phyloP scores from a whole-genome alignment of 2,113 vertebrate species.

The Siphamia tubifer region DNA sequence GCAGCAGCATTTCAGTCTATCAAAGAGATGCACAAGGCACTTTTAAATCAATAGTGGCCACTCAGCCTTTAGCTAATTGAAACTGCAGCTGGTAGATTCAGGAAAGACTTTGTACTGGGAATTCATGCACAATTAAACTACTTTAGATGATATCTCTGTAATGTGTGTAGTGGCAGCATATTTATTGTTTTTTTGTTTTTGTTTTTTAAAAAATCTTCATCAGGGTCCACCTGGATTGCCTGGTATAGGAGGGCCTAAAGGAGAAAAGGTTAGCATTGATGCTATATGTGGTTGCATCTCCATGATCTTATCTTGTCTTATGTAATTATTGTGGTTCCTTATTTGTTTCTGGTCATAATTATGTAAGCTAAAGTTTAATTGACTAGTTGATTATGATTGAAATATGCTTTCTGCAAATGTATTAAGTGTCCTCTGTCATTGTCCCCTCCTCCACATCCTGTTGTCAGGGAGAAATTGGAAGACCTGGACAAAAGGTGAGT shows the following conservation, averaged over 20 bases:
- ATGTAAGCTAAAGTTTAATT: conserved; percentile 32
- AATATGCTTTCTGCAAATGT: conserved; percentile 47
- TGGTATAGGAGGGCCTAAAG: conserved; percentile 90
- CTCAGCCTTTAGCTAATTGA: conserved; percentile 71
- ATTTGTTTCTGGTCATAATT: conserved; percentile 18
- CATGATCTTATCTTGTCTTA: not conserved
- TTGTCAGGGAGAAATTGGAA: conserved; percentile 95
- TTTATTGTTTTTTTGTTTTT: not conserved
- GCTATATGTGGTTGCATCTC: not conserved
- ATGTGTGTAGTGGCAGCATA: not conserved
- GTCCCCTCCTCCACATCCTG: conserved; percentile 59
- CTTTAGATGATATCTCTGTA: conserved; percentile 28
- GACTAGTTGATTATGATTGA: conserved; percentile 39
- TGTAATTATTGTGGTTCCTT: not conserved
- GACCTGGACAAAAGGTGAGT: conserved; percentile 97
- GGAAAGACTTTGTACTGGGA: conserved; percentile 32
- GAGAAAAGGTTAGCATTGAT: conserved; percentile 87
- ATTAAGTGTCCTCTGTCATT: conserved; percentile 57
- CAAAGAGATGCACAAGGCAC: conserved; percentile 35
- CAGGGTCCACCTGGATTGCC: conserved; percentile 92
- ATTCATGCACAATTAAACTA: conserved; percentile 30
- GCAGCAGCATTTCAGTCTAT: conserved; percentile 22
- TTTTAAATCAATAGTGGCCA: conserved; percentile 64
- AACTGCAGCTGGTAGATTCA: conserved; percentile 49
- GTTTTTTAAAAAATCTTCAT: too few relatives aligned